Evolutionary conservation across 1,140 invertebrate genomes (phyloP).

Genomic region (Hormaphis cornu): DNA sequence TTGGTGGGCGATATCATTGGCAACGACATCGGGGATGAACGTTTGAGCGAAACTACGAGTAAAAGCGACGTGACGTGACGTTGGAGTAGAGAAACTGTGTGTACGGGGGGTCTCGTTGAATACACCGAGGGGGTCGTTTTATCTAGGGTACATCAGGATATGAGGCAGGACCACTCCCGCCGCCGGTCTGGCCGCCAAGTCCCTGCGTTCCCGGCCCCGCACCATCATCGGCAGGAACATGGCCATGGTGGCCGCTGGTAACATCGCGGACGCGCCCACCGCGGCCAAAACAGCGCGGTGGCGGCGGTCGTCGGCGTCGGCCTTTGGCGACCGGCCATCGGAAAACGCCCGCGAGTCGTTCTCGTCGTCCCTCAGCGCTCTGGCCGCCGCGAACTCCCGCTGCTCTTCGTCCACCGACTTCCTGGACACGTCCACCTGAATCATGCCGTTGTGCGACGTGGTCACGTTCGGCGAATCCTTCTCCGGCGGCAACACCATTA

Average conservation of each 20-base stretch:
- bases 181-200: not conserved
- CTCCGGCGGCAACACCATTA: conserved; percentile 59
- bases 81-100: not conserved
- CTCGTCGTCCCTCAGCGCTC: conserved; percentile 26
- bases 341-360: not conserved
- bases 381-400: conserved; percentile 45
- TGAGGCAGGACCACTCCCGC: not conserved
- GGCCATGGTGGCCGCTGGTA: conserved; percentile 62
- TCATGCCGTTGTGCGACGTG: conserved; percentile 61
- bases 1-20: not conserved
- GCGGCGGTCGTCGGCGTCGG: conserved; percentile 27
- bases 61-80: not conserved
- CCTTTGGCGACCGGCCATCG: not conserved
- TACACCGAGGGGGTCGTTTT: not conserved
- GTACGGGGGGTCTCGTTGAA: too few species aligned
- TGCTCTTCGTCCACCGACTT: conserved; percentile 55
- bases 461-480: conserved; percentile 56
- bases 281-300: conserved; percentile 48
- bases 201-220: conserved; percentile 46
- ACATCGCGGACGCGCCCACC: conserved; percentile 61
- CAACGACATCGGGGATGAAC: conserved; percentile 5
- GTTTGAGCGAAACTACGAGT: conserved; percentile 1
- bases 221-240: conserved; percentile 67
- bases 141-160: conserved; percentile 12
- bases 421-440: conserved; percentile 62